Base-by-base conservation (phyloP, 2,797 vertebrate species). In the Gephyroberyx darwinii region DNA sequence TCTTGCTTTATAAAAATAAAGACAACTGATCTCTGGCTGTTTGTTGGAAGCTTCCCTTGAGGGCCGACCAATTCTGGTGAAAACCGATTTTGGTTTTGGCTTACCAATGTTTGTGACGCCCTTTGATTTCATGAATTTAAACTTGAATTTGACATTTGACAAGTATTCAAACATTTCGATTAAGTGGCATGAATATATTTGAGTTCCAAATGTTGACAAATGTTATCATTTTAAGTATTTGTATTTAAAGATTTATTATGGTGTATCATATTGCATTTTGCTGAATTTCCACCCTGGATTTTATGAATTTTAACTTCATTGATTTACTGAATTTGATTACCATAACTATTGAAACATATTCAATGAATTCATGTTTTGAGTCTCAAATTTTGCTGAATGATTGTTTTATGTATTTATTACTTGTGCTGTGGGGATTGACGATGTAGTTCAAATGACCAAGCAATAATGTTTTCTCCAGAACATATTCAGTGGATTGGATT, bases 1-100 rank as follows among this genome's bases (percentile, higher is more conserved):
- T 74, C 67, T 47, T 57, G 69, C 50, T 74, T 54, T 22, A 78
- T 64, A 76, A 69, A 80, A 41, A 78, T 67, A 76, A 69, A 80
- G 45, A 62, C 22, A 47, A 69, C 58, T 59, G 61, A 70, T 71
- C 53, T 59, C n/a, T 12, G 48, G n/a, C 20, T 73, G 57, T 66
- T 54, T 68, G 39, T 58, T 43, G 39, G 64, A 64, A 51, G 39
- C 17, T 41, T 66, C 37, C 30, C 65, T 65, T 47, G 10, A 39
- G 69, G 51, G 57, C 53, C 22, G 13, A 17, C 12, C 43, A 47
- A 55, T 7, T 51, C 45, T 54, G 39, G 26, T 45, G 30, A 55
- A 70, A 65, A 56, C 54, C 22, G 13, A 63, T 26, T 26, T 26
- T 26, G 26, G 26, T 26, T 26, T 26, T 26, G 26, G 26, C 26